Base-by-base conservation (phyloP, 2,888 invertebrate species). In the Nephrotoma guestfalica region DNA sequence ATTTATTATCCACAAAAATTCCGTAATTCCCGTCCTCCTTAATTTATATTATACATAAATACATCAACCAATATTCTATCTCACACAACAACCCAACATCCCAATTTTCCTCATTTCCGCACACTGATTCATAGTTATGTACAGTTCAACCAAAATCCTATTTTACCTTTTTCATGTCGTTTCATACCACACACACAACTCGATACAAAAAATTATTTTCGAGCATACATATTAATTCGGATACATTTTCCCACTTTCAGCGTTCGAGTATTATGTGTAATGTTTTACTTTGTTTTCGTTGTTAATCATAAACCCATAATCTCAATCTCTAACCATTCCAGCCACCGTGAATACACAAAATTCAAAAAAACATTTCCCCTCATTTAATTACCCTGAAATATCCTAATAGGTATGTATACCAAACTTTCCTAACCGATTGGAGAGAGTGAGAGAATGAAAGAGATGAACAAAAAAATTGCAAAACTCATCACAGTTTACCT, bases 1-100 rank as follows among this genome's bases (percentile, higher is more conserved):
- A 84, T 84, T 84, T 84, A 84, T 84, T 84, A 84, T 84, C 84
- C 41, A 42, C 42, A 84, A 42, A 84, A 84, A 84, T 41, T 41
- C 30, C 30, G 71, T 71, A 30, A 18, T 30, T 71, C 71, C 13
- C 71, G 11, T 30, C 30, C 71, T 71, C 7, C 15, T 9, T 30
- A 71, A 9, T 71, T 18, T 30, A 7, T 71, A 30, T 71, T 30
- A 30, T 71, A 71, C 15, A 71, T 30, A 71, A 30, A 30, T 30
- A 15, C 18, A 57, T 18, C 57, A 57, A 18, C 71, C 18, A 30
- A 30, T 71, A 30, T 57, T 57, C 6, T 18, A 6, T 57, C 18
- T 9, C 57, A 11, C 57, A 57, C 9, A 57, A 18, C 71, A 71
- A 1, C 71, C 71, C 71, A 18, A 18, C 71, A 71, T 9, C 71